Evolutionary conservation across 1,140 invertebrate genomes (phyloP).

Genomic region (Lordiphosa collinella): DNA sequence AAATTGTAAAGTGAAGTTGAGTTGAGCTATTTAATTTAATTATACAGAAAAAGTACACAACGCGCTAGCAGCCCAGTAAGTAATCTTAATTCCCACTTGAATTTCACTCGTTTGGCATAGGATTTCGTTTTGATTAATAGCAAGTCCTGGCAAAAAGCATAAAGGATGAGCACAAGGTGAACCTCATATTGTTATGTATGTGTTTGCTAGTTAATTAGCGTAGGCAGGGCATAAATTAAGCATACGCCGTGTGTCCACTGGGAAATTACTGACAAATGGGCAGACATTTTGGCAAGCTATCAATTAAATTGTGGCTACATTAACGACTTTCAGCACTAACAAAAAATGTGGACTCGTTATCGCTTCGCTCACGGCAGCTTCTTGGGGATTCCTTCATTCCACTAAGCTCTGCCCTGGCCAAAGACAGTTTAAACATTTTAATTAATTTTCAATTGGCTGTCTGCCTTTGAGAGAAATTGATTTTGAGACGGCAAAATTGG

Average conservation of each 20-base stretch:
- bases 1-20: no score
- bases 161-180: no score
- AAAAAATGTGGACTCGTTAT: no score
- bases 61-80: no score
- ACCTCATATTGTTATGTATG: neutral
- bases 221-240: conserved; percentile 49
- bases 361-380: conserved; percentile 6
- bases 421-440: conserved; percentile 37
- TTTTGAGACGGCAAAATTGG: neutral
- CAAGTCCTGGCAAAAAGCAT: no score
- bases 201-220: conserved; percentile 53
- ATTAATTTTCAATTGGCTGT: conserved; percentile 42
- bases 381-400: no score
- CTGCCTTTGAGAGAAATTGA: neutral
- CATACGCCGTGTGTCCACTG: conserved; percentile 33
- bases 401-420: no score
- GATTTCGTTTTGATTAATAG: conserved; percentile 6
- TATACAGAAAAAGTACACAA: no score
- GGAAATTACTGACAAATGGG: conserved; percentile 34
- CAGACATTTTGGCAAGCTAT: conserved; percentile 34
- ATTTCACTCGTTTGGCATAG: neutral
- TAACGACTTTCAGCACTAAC: conserved; percentile 35
- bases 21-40: no score
- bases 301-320: conserved; percentile 40
- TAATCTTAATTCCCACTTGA: neutral